Evolutionary conservation across 2,797 vertebrate species (phyloP), one percentile per base, ranked within the genome.

Genomic region (Parotocinclus haroldoi): DNA sequence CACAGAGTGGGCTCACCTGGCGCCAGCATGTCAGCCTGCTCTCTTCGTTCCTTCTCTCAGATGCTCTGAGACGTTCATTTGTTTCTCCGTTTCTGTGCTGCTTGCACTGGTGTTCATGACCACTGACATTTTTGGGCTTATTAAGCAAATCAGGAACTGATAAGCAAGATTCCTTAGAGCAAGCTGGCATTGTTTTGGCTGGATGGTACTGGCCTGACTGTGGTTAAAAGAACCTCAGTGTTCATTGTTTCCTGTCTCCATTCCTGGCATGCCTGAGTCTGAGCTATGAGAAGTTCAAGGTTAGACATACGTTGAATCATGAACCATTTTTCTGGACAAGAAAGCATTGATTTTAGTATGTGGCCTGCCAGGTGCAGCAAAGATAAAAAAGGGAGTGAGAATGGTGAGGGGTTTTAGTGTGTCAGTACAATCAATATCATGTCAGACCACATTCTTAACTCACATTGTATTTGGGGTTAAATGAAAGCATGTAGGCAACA

Each of bases 191-290:
- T 27, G 27, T 27, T 27, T 27, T 27, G 27, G 27, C 27, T 27
- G 27, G 27, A 27, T 27, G 27, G 27, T 27, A 27, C 27, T 2
- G 27, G 27, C 27, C 27, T 27, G 27, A 27, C 27, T 27, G 27
- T 27, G 27, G 27, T 27, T 27, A 27, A 27, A 27, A 27, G 27
- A 27, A 27, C 27, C 27, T 54, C 46, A 61, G 70, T 55, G 62
- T 63, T 55, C 61, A 63, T 71, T 79, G 63, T 64, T 61, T 58
- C 49, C 57, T 50, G 57, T 44, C 44, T 63, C 42, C 70, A 78
- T 76, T 75, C 73, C 68, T 73, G 42, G 38, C 67, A 65, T 68
- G 14, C 57, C 42, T 49, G 42, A 5, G 19, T 51, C 55, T 53
- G 54, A 58, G 63, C 46, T 68, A 42, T 70, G 51, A 70, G 52